Conservation (phyloP, 2,113 vertebrate genomes). For the Haemorhous mexicanus region DNA sequence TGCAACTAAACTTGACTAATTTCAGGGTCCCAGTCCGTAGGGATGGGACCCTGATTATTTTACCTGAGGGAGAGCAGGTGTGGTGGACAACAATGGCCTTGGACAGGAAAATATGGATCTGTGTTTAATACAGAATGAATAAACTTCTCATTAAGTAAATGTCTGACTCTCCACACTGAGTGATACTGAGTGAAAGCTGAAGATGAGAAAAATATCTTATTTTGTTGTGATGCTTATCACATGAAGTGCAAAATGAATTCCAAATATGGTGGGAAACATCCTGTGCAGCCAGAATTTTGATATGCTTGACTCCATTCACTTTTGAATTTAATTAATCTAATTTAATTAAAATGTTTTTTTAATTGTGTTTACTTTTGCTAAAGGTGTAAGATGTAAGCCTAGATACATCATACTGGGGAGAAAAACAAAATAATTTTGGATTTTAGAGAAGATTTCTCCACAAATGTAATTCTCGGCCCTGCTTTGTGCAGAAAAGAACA, state of each 20-base stretch:
- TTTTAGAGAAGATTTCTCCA: not conserved
- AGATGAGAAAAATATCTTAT: not conserved
- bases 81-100: not conserved
- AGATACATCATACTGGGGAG: not conserved
- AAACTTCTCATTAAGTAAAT: not conserved
- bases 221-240: not conserved
- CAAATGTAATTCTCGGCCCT: not conserved
- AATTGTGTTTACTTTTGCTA: not conserved
- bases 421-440: not conserved
- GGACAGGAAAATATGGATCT: not conserved
- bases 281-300: not conserved
- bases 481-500: not conserved
- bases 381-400: not conserved
- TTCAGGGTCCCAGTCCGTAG: not conserved
- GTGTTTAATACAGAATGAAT: not conserved
- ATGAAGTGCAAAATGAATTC: not conserved
- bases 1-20: not conserved
- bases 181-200: not conserved
- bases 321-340: not conserved
- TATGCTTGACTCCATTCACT: not conserved
- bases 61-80: not conserved
- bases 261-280: not conserved
- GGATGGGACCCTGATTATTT: not conserved
- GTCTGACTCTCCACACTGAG: not conserved
- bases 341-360: not conserved